Evolutionary conservation across 2,113 vertebrate species (phyloP).

Genomic region (Fukomys damarensis): DNA sequence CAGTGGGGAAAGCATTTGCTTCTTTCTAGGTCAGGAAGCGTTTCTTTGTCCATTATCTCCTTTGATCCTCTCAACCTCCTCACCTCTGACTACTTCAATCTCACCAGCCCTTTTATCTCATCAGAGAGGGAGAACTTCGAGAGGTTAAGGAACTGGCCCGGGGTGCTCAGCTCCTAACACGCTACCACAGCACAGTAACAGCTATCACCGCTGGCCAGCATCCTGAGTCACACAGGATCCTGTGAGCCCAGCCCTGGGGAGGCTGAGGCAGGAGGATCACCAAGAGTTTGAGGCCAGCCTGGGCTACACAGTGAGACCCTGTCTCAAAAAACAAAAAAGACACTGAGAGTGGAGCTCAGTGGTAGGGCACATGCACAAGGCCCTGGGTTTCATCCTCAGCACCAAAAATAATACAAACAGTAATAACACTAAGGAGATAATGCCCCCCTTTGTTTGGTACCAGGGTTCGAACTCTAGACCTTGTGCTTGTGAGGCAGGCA

Average conservation of each 20-base stretch:
- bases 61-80: not conserved
- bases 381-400: not conserved
- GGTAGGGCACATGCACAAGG: not conserved
- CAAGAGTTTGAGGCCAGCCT: not conserved
- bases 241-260: not conserved
- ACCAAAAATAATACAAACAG: not conserved
- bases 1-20: not conserved
- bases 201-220: not conserved
- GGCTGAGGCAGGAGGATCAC: not conserved
- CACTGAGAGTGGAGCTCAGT: too few relatives aligned
- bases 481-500: too few relatives aligned
- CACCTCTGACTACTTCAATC: not conserved
- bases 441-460: too few relatives aligned
- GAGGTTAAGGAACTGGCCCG: not conserved
- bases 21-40: not conserved
- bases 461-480: too few relatives aligned
- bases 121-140: conserved; percentile 13
- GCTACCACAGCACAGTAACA: not conserved
- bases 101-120: not conserved
- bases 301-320: not conserved
- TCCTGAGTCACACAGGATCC: not conserved
- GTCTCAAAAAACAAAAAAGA: not conserved
- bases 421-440: not conserved
- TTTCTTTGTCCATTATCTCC: not conserved
- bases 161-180: not conserved